Evolutionary conservation across 2,113 vertebrate species (phyloP), one percentile per base, ranked within the genome.

Genomic region (Pandion haliaetus): DNA sequence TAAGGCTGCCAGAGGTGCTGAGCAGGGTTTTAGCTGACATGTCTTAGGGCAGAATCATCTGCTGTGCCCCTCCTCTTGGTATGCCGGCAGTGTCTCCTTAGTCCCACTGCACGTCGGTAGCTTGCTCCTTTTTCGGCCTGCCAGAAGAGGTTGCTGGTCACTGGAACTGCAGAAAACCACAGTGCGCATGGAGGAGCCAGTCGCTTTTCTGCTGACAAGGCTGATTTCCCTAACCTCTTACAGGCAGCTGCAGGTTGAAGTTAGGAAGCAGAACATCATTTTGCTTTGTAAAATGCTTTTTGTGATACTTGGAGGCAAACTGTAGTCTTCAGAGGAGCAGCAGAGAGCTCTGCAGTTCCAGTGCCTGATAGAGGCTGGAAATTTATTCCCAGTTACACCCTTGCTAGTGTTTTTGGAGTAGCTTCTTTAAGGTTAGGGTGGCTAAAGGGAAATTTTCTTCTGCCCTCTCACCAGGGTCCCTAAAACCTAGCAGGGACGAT

Each of bases 41-140:
- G 3, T 42, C n/a, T 62, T 36, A 29, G 23, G 34, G 12, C 59
- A 34, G 10, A 50, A 55, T 32, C 11, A 19, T 24, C 31, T 42
- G 15, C 67, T 6, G 2, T 57, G 38, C 36, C 6, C 20, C 14
- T 69, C 25, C 20, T 24, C 29, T 50, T 31, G n/a, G 8, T 5
- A 28, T 34, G 69, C 34, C 15, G 36, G 49, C 55, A 14, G 31
- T 5, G 4, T 42, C 54, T 47, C 28, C 47, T 31, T 5, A 18
- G 3, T 38, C 54, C 2, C 1, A 2, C 63, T 14, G n/a, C 4
- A 8, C 4, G 14, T 49, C 1, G 1, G 23, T 40, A 40, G 10
- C 31, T 90, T 71, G 18, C 38, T 58, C 5, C 25, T 63, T 45
- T 65, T 45, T 38, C 1, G 2, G 23, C 50, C 10, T 40, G 47